These are phyloP conservation scores for Eonycteris spelaea DNA, from an alignment of 2,113 vertebrate genomes.

Conservation along the genomic window DNA sequence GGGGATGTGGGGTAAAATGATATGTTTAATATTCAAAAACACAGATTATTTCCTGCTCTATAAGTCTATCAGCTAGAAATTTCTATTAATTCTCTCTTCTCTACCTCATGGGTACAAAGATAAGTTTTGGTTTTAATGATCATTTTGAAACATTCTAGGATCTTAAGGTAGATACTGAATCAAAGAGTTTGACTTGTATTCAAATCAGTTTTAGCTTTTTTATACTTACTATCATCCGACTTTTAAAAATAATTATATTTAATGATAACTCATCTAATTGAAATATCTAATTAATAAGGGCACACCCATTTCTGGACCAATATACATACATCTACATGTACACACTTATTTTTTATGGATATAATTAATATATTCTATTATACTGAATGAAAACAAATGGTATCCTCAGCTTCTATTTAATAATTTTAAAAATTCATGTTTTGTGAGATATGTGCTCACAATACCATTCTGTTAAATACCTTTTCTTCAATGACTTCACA, in stretches of 20 bases:
- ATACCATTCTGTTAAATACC: neutral
- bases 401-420: neutral
- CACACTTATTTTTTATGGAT: neutral
- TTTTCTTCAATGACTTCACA: slow-evolving; percentile 23
- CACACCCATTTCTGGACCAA: neutral
- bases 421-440: neutral
- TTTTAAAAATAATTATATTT: slow-evolving; percentile 14
- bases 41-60: neutral
- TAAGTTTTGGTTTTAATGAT: neutral
- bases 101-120: neutral
- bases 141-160: neutral
- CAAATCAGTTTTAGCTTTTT: neutral
- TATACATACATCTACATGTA: neutral
- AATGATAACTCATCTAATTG: neutral
- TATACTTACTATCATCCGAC: neutral
- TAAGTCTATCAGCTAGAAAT: neutral
- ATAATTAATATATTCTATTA: neutral
- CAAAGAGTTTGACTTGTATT: neutral
- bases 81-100: neutral
- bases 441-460: neutral
- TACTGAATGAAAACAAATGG: neutral
- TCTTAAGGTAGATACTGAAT: neutral
- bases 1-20: neutral
- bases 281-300: neutral
- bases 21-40: slow-evolving; percentile 31